Evolutionary conservation across 2,888 invertebrate species (phyloP).

Genomic region (Polyommatus iphigenia): DNA sequence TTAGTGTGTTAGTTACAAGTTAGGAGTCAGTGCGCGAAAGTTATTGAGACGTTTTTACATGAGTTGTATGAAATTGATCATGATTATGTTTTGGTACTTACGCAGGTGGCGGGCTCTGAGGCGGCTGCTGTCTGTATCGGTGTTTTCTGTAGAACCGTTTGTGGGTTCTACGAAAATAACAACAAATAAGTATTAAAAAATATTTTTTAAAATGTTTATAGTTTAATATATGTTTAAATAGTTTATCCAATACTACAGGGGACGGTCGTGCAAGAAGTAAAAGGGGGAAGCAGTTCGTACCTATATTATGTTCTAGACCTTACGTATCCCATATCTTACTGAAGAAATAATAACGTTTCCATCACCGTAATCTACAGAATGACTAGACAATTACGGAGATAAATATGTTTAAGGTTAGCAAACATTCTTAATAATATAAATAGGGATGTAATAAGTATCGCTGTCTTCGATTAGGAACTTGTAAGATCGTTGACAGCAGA

Average conservation of each 20-base stretch:
- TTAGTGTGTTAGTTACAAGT: conserved; percentile 44
- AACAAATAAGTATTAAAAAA: neutral
- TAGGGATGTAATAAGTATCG: neutral
- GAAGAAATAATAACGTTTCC: neutral
- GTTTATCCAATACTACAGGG: no score
- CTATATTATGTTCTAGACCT: no score
- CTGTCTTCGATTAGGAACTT: conserved; percentile 12
- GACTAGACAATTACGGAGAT: neutral
- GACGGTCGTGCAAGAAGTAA: no score
- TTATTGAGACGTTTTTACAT: conserved; percentile 33
- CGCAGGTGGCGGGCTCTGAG: conserved; percentile 59
- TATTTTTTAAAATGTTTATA: no score
- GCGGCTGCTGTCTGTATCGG: conserved; percentile 56
- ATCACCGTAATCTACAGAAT: neutral
- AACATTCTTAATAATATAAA: conserved; percentile 3
- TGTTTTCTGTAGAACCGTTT: conserved; percentile 68
- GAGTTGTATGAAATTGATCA: neutral
- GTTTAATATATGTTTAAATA: no score
- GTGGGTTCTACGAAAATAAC: conserved; percentile 68
- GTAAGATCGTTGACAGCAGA: conserved; percentile 32
- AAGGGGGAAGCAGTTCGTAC: no score
- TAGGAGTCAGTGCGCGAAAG: conserved; percentile 39
- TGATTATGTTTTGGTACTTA: conserved; percentile 48
- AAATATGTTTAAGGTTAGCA: conserved; percentile 12
- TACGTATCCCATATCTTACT: no score